Conservation (phyloP, 2,797 vertebrate genomes). For the Halcyon chelicuti region DNA sequence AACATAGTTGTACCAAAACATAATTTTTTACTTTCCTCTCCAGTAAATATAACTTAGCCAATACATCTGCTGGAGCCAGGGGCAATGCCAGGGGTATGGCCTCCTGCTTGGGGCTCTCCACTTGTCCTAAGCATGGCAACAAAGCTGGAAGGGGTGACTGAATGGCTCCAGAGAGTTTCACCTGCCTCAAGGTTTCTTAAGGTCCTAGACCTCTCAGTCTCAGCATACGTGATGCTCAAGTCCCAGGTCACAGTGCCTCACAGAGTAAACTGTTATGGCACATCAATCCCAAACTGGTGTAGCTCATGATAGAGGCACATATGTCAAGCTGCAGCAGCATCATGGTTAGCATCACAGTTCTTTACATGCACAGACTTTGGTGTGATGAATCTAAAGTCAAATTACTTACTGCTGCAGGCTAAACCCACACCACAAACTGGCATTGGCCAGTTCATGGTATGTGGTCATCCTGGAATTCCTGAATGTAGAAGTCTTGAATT, state of each 20-base stretch:
- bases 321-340: background rate
- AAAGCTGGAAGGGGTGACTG: background rate
- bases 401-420: background rate
- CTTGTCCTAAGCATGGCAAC: background rate
- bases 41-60: background rate
- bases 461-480: background rate
- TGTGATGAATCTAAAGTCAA: background rate
- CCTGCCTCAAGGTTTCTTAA: background rate
- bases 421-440: background rate
- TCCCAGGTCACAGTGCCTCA: background rate
- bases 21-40: background rate
- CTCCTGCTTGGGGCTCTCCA: background rate
- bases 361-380: background rate
- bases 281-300: background rate
- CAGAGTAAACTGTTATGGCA: background rate
- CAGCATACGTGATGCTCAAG: background rate
- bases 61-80: background rate
- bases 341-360: background rate
- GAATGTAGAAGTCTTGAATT: background rate
- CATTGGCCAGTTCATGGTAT: background rate
- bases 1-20: background rate
- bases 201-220: background rate
- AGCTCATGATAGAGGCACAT: fast-evolving
- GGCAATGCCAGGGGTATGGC: background rate
- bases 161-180: background rate